Conservation (phyloP, 2,888 invertebrate genomes). For the Dynastes hyllus region DNA sequence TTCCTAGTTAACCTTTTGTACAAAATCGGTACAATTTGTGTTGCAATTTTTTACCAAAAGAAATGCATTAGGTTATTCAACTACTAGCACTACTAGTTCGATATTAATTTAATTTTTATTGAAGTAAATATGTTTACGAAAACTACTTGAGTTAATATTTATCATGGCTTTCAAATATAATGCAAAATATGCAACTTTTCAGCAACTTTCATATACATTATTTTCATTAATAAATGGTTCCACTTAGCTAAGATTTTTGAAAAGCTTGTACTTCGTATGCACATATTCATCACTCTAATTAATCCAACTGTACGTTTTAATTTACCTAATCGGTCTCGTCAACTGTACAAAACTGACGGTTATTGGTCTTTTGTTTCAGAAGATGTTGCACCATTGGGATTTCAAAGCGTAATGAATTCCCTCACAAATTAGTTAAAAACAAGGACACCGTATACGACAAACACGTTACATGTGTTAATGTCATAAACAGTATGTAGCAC, state of each 20-base stretch:
- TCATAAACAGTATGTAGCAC: neutral
- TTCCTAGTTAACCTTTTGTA: too few species aligned
- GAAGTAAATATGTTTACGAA: too few species aligned
- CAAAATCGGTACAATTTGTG: too few species aligned
- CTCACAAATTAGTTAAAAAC: conserved; percentile 4
- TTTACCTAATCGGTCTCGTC: conserved; percentile 2
- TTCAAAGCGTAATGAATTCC: neutral
- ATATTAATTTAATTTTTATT: too few species aligned
- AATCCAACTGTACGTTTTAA: neutral
- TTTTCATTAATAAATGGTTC: neutral
- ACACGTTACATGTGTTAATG: too few species aligned
- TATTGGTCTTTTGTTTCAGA: neutral
- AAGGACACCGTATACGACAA: neutral
- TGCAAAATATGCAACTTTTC: too few species aligned
- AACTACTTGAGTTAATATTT: too few species aligned
- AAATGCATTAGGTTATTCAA: too few species aligned
- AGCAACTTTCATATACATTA: neutral
- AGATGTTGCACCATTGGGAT: neutral
- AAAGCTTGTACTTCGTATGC: neutral
- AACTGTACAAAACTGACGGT: neutral
- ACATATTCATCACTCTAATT: neutral
- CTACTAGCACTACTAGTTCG: too few species aligned
- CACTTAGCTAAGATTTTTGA: neutral
- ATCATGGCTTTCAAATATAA: too few species aligned
- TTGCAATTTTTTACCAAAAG: too few species aligned